phyloP scores from a whole-genome alignment of 1,140 invertebrate genomes.

The Solenopsis invicta region DNA sequence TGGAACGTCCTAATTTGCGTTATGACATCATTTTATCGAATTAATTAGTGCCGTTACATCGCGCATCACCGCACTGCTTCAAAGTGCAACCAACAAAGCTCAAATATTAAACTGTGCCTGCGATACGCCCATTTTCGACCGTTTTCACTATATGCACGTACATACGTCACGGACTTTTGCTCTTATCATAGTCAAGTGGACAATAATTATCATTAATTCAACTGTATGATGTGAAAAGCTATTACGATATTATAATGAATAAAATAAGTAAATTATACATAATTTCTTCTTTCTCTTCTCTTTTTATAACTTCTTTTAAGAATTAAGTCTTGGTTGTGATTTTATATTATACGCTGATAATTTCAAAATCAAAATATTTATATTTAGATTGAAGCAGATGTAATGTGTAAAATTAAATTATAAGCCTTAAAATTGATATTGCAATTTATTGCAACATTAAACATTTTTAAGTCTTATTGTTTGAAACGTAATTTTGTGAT shows the following conservation, averaged over 20 bases:
- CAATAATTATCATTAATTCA: background rate
- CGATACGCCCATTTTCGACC: background rate
- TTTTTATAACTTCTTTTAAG: background rate
- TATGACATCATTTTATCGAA: slow-evolving; percentile 53
- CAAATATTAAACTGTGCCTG: slow-evolving; percentile 42
- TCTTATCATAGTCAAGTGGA: background rate
- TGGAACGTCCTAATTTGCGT: slow-evolving; percentile 39
- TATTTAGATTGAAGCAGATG: background rate
- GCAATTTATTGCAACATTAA: background rate
- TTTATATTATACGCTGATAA: background rate
- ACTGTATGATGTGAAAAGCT: background rate
- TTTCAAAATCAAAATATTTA: background rate
- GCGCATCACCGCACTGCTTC: slow-evolving; percentile 36
- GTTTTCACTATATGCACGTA: background rate
- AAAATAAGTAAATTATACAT: slow-evolving; percentile 7
- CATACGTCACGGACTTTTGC: background rate
- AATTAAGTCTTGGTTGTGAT: background rate
- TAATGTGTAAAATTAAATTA: background rate
- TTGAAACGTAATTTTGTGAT: background rate
- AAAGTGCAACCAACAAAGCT: slow-evolving; percentile 38
- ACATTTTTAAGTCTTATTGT: background rate
- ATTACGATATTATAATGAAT: background rate
- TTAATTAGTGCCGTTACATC: slow-evolving; percentile 44
- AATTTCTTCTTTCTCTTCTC: background rate
- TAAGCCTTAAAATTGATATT: background rate